A percentile compares a stretch with the other conserved stretches of the same genome.
These are phyloP conservation scores for Dyspetes luteomarginatus DNA, from an alignment of 2,888 invertebrate genomes.

Conservation along the genomic window DNA sequence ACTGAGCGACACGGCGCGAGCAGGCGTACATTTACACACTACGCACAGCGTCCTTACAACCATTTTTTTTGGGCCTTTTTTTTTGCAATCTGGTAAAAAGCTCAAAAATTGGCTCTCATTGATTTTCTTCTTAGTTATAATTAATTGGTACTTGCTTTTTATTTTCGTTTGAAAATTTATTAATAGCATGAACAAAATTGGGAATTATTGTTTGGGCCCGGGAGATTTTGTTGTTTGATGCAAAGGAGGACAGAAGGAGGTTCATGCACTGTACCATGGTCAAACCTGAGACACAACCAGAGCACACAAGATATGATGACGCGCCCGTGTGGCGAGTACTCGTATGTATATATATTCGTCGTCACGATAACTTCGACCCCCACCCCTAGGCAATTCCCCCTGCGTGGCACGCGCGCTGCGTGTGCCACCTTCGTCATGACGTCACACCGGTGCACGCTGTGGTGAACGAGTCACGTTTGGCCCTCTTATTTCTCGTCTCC, in stretches of 20 bases:
- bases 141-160: too few relatives aligned
- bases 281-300: too few relatives aligned
- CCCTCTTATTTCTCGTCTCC: constrained; percentile 33
- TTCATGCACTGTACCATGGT: too few relatives aligned
- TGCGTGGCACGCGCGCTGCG: constrained; percentile 78
- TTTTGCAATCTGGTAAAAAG: neutral
- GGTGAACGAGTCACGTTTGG: constrained; percentile 25
- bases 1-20: constrained; percentile 79
- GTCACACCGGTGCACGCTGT: constrained; percentile 74
- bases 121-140: neutral
- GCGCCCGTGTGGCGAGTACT: too few relatives aligned
- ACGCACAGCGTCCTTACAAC: constrained; percentile 14
- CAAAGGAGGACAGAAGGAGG: too few relatives aligned
- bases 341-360: constrained; percentile 17
- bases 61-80: neutral
- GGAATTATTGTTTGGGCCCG: too few relatives aligned
- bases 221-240: too few relatives aligned
- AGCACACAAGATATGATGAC: too few relatives aligned
- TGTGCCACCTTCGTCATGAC: constrained; percentile 78
- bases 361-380: constrained; percentile 61
- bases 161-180: too few relatives aligned
- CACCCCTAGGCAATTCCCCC: constrained; percentile 55
- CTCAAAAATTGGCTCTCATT: neutral
- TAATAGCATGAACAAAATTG: too few relatives aligned
- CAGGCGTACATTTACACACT: constrained; percentile 20